These are phyloP conservation scores for Thryonomys swinderianus DNA, from an alignment of 2,113 vertebrate species.

Conservation along the genomic window DNA sequence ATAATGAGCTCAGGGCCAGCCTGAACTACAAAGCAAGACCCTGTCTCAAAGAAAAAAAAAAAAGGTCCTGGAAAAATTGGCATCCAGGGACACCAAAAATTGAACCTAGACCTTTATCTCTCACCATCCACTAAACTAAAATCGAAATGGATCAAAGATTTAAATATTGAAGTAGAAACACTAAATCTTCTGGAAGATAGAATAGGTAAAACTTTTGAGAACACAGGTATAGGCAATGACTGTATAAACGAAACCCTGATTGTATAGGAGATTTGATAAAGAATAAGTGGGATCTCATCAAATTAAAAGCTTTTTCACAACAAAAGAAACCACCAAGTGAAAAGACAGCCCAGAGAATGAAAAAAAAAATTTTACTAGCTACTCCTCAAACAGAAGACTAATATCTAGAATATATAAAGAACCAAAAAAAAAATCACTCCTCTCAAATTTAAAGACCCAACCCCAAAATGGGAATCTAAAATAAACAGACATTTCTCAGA, in stretches of 20 bases:
- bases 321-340: not conserved
- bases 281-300: not conserved
- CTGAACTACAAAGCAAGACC: too few species aligned
- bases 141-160: not conserved
- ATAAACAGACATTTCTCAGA: not conserved
- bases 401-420: not conserved
- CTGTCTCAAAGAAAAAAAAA: too few species aligned
- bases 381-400: not conserved
- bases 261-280: not conserved
- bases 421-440: not conserved
- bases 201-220: not conserved
- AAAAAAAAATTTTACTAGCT: not conserved
- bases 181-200: not conserved
- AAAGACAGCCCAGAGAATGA: not conserved
- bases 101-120: not conserved
- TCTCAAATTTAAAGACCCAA: not conserved
- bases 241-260: not conserved
- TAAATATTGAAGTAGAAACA: not conserved
- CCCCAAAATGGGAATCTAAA: not conserved
- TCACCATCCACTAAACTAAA: not conserved
- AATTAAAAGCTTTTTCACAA: not conserved
- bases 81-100: not conserved
- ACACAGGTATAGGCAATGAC: not conserved
- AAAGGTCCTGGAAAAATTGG: not conserved
- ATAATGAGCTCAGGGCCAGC: too few species aligned